These are phyloP conservation scores for Caenorhabditis sp. DNA, from an alignment of 2,888 invertebrate genomes.

Conservation along the genomic window DNA sequence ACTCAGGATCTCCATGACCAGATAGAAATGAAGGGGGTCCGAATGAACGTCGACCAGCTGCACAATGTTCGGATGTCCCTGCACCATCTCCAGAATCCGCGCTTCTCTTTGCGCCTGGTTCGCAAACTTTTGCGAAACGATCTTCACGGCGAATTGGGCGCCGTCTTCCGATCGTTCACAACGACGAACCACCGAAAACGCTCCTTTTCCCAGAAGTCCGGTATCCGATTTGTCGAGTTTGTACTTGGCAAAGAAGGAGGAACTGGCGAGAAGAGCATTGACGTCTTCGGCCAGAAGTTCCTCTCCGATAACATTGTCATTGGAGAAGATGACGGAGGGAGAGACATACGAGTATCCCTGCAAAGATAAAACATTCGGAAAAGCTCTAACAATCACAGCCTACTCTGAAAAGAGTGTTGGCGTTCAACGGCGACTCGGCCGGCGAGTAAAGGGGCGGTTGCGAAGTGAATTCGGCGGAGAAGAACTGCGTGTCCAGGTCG, in stretches of 20 bases:
- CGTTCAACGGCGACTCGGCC: slow-evolving; percentile 86
- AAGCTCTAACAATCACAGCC: slow-evolving; percentile 7
- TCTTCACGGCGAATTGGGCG: slow-evolving; percentile 90
- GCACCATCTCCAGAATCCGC: slow-evolving; percentile 86
- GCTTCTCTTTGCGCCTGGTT: slow-evolving; percentile 85
- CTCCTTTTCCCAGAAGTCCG: slow-evolving; percentile 88
- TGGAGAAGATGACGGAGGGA: slow-evolving; percentile 88
- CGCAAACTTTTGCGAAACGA: slow-evolving; percentile 83
- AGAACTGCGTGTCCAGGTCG: slow-evolving; percentile 91
- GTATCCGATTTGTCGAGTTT: slow-evolving; percentile 84
- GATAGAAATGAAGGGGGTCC: slow-evolving; percentile 86
- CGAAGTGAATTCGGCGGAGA: slow-evolving; percentile 95
- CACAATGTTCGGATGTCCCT: slow-evolving; percentile 88
- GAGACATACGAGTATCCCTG: slow-evolving; percentile 95
- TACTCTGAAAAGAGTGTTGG: slow-evolving; percentile 71
- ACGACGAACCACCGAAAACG: slow-evolving; percentile 89
- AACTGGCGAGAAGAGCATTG: slow-evolving; percentile 83
- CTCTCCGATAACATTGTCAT: slow-evolving; percentile 85
- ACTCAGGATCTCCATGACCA: slow-evolving; percentile 88
- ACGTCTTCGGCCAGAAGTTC: slow-evolving; percentile 81
- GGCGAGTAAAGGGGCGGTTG: slow-evolving; percentile 93
- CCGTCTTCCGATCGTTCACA: slow-evolving; percentile 87
- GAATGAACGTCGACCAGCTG: slow-evolving; percentile 88
- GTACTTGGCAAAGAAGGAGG: slow-evolving; percentile 90
- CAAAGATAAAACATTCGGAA: slow-evolving; percentile 66